Percentiles rank a stretch among this genome's conserved stretches.
phyloP scores from a whole-genome alignment of 2,888 invertebrate genomes.

The Tenthredo livida region DNA sequence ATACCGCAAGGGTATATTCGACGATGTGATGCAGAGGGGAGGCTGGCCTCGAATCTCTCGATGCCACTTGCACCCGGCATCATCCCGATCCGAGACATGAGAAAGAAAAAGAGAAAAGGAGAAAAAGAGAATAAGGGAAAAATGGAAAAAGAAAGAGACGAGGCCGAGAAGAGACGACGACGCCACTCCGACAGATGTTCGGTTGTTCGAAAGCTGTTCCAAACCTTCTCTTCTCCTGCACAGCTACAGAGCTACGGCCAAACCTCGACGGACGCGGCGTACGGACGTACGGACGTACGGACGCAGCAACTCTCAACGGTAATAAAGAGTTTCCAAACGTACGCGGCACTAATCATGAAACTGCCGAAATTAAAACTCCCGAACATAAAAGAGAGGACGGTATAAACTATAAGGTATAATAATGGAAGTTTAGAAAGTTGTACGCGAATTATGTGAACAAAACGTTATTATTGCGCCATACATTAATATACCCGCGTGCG shows the following conservation, averaged over 20 bases:
- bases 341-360: not conserved
- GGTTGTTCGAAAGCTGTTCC: conserved; percentile 62
- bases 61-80: conserved; percentile 30
- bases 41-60: not conserved
- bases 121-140: not conserved
- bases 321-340: not conserved
- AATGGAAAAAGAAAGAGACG: not conserved
- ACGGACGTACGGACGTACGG: not conserved
- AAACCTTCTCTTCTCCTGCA: conserved; percentile 34
- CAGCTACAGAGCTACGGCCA: not conserved
- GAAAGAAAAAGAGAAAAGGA: conserved; percentile 49
- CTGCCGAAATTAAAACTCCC: conserved; percentile 23
- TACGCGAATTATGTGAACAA: conserved; percentile 30
- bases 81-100: conserved; percentile 54
- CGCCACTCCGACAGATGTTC: conserved; percentile 68
- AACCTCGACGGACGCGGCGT: not conserved
- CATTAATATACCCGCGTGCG: not conserved
- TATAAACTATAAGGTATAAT: not conserved
- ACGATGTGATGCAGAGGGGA: not conserved
- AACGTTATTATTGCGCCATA: not conserved
- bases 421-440: conserved; percentile 17
- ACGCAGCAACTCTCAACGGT: conserved; percentile 43
- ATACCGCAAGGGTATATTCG: not conserved
- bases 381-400: not conserved
- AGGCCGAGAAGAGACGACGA: conserved; percentile 42